Evolutionary conservation across 2,797 vertebrate species (phyloP).

Genomic region (Halcyon chelicuti): DNA sequence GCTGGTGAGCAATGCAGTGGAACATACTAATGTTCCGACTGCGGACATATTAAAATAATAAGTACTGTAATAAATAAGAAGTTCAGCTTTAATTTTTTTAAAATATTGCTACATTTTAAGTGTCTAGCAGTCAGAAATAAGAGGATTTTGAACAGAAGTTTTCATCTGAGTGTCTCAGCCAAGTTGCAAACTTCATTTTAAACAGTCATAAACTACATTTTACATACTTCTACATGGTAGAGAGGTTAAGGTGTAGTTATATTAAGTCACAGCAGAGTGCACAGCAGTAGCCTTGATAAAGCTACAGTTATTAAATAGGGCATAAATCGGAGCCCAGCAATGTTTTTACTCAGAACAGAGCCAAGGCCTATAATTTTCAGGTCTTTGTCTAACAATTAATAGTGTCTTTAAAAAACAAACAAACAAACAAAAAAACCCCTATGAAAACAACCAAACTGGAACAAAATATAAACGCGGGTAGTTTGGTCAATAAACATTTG

Average conservation of each 20-base stretch:
- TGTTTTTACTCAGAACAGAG: neutral
- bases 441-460: neutral
- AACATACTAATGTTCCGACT: neutral
- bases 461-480: neutral
- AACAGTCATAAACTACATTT: neutral
- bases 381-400: slow-evolving; percentile 3
- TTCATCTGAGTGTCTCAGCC: neutral
- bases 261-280: neutral
- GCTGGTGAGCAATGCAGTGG: neutral
- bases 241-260: neutral
- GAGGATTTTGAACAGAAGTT: neutral
- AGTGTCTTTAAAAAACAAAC: neutral
- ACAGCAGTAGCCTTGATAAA: neutral
- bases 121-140: neutral
- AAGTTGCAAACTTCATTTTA: neutral
- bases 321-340: neutral
- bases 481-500: neutral
- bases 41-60: neutral
- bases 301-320: neutral
- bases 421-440: neutral
- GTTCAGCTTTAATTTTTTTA: neutral
- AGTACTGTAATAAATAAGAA: neutral
- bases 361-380: neutral
- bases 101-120: neutral
- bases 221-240: neutral